A percentile compares a stretch with the other conserved stretches of the same genome.
phyloP scores from a whole-genome alignment of 53 echinoderm and acorn worm genomes.

The Pentamera pediparva region DNA sequence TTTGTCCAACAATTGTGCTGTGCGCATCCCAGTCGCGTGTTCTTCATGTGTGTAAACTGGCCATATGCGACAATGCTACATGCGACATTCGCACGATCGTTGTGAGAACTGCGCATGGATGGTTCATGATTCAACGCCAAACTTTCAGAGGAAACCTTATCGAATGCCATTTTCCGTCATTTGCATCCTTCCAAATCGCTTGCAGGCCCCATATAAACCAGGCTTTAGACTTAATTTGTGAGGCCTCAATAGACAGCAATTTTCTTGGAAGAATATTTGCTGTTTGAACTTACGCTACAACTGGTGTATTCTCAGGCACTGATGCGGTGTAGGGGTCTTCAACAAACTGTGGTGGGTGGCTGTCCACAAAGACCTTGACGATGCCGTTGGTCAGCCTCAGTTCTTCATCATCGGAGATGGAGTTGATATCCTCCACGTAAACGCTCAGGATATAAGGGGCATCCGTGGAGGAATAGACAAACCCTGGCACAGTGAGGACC shows the following conservation, averaged over 20 bases:
- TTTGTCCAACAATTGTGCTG: too few species aligned
- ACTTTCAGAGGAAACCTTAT: too few species aligned
- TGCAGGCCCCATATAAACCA: neutral
- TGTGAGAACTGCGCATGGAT: too few species aligned
- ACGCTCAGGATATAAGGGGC: constrained; percentile 79
- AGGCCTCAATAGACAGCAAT: neutral
- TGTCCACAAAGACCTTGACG: constrained; percentile 59
- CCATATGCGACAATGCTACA: too few species aligned
- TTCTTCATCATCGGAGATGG: constrained; percentile 13
- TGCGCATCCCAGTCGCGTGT: too few species aligned
- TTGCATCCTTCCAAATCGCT: too few species aligned
- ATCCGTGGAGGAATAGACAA: constrained; percentile 30
- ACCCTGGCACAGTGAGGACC: constrained; percentile 42
- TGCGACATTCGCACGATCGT: too few species aligned
- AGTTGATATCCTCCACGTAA: constrained; percentile 47
- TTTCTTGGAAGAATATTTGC: too few species aligned
- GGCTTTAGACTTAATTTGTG: too few species aligned
- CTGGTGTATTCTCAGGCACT: constrained; percentile 22
- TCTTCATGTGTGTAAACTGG: too few species aligned
- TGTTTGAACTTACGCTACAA: neutral
- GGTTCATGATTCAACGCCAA: too few species aligned
- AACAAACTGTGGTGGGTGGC: constrained; percentile 82
- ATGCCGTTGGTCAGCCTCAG: constrained; percentile 29
- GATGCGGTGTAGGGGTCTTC: constrained; percentile 57
- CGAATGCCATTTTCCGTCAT: too few species aligned